Evolutionary conservation across 2,113 vertebrate species (phyloP), one percentile per base, ranked within the genome.

Genomic region (Hemiprocne comata): DNA sequence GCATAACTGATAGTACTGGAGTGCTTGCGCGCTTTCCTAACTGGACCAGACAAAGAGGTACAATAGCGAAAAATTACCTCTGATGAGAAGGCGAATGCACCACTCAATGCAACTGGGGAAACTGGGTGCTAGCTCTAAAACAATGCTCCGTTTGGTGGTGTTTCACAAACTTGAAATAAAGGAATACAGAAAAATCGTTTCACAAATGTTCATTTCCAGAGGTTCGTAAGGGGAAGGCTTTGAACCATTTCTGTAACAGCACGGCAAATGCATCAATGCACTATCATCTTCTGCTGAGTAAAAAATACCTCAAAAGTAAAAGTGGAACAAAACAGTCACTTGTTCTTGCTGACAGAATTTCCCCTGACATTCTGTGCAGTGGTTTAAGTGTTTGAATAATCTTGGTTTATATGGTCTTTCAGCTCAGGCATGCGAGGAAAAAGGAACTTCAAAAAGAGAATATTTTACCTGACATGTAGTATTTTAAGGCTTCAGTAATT

Each of bases 391-490:
- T 92, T 76, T 90, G 94, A 96, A 97, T 96, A 97, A 96, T 97
- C 89, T 93, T 55, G 62, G 95, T 93, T 94, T 91, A 84, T 95
- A 90, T 94, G 93, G 89, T 81, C 88, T 96, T 97, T 95, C 95
- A 95, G 77, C 89, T 91, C 96, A 96, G 95, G 95, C 96, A 96
- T 94, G 92, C 42, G 2, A 96, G 83, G 93, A 94, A 96, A 96
- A 97, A 94, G 93, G 82, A 95, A 95, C 96, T 96, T 97, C 96
- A 93, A 89, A 97, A 97, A 92, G 92, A 92, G 91, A 96, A 44
- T 94, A 89, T 96, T 97, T 95, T 97, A 96, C 95, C 90, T 96
- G 93, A 96, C 2, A 0, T 90, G 83, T 92, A 96, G 92, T 95
- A 83, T 97, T 96, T 95, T 96, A 95, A 91, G 86, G 89, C 87